phyloP scores from a whole-genome alignment of 2,888 invertebrate genomes.

The Drosophila diplacantha region DNA sequence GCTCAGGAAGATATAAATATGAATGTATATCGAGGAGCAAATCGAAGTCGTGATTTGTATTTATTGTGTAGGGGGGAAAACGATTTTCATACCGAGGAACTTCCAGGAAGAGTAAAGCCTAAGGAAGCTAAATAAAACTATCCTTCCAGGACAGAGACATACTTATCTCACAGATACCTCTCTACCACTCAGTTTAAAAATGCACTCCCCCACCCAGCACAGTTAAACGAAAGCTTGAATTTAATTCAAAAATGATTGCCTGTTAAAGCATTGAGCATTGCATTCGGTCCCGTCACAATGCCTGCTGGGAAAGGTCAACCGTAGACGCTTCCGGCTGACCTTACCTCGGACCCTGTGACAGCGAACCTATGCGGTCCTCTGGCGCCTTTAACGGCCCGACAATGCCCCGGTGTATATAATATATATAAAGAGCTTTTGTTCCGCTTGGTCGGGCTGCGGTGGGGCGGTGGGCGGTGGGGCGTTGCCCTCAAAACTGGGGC shows the following conservation, averaged over 20 bases:
- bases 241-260: conserved; percentile 29
- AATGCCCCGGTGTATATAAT: conserved; percentile 32
- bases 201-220: too few species aligned
- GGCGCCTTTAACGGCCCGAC: conserved; percentile 49
- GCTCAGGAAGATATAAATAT: not conserved
- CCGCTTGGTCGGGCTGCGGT: conserved; percentile 12
- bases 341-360: conserved; percentile 8
- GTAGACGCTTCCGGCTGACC: conserved; percentile 4
- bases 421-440: conserved; percentile 54
- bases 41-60: not conserved
- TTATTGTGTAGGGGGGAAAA: too few species aligned
- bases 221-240: not conserved
- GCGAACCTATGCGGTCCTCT: conserved; percentile 1
- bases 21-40: not conserved
- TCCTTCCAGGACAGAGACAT: too few species aligned
- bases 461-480: conserved; percentile 1
- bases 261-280: not conserved
- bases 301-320: conserved; percentile 9
- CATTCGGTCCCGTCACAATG: not conserved
- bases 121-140: too few species aligned
- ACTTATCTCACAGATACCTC: not conserved
- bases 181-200: not conserved
- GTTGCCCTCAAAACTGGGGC: conserved; percentile 44
- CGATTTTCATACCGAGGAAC: too few species aligned
- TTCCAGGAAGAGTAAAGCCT: too few species aligned